A percentile compares a stretch with the other conserved stretches of the same genome.
Evolutionary conservation across 2,113 vertebrate species (phyloP).

Genomic region (Nicator chloris): DNA sequence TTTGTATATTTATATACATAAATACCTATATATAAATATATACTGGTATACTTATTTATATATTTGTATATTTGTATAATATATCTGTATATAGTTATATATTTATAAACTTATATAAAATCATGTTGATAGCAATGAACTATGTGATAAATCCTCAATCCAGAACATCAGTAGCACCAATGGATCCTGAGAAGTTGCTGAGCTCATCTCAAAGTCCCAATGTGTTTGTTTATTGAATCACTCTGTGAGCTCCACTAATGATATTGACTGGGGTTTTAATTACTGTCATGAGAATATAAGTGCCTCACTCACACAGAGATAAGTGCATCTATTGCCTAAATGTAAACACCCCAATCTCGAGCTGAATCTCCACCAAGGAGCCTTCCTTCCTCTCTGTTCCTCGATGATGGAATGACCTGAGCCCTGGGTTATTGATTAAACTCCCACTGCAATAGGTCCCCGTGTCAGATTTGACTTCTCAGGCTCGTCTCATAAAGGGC

Average conservation of each 20-base stretch:
- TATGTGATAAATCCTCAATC: neutral
- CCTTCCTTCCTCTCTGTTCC: neutral
- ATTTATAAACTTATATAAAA: neutral
- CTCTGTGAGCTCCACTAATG: neutral
- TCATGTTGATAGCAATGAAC: neutral
- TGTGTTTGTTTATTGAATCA: neutral
- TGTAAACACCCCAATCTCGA: neutral
- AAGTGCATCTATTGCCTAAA: neutral
- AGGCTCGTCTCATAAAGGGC: neutral
- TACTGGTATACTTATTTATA: neutral
- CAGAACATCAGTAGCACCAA: neutral
- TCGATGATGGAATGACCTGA: neutral
- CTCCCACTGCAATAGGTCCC: neutral
- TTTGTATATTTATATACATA: neutral
- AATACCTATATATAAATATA: too few relatives aligned
- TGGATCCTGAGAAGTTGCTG: neutral
- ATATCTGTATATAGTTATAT: neutral
- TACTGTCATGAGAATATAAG: neutral
- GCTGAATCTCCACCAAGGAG: neutral
- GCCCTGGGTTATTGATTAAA: neutral
- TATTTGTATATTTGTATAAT: too few relatives aligned
- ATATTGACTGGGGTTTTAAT: neutral
- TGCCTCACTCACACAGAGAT: neutral
- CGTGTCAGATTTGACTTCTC: neutral
- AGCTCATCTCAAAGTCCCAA: neutral